Evolutionary conservation across 2,113 vertebrate species (phyloP).

Genomic region (Dunckerocampus dactyliophorus): DNA sequence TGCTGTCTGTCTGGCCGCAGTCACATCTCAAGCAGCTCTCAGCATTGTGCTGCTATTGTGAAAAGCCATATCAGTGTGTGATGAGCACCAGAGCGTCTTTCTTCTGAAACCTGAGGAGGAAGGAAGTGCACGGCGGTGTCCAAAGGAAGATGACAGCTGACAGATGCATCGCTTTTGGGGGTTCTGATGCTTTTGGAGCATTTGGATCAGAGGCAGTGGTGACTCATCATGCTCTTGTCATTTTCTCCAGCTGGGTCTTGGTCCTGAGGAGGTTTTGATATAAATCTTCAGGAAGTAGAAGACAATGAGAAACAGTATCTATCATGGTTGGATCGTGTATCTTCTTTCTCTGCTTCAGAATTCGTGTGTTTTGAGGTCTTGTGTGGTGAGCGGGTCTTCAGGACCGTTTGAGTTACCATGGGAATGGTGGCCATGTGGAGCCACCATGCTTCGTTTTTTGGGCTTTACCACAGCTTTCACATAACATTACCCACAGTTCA

Average conservation of each 20-base stretch:
- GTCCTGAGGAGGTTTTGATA: conserved; percentile 18
- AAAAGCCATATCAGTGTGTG: conserved; percentile 49
- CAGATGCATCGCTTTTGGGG: conserved; percentile 51
- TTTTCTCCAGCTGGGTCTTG: conserved; percentile 40
- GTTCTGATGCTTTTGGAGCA: conserved; percentile 38
- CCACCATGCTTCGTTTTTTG: conserved; percentile 43
- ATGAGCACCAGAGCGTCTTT: conserved; percentile 55
- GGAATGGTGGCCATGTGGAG: conserved; percentile 33
- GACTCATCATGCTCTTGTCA: conserved; percentile 44
- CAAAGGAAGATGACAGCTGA: conserved; percentile 57
- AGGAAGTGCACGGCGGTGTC: conserved; percentile 41
- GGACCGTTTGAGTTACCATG: conserved; percentile 51
- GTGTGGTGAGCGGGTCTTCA: conserved; percentile 28
- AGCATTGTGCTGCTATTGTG: conserved; percentile 36
- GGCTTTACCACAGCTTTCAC: conserved; percentile 39
- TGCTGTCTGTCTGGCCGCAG: conserved; percentile 34
- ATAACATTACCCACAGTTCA: conserved; percentile 66
- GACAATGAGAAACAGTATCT: background rate
- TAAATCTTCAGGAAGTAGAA: conserved; percentile 3
- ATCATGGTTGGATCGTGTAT: conserved; percentile 25
- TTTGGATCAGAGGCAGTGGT: conserved; percentile 26
- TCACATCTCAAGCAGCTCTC: conserved; percentile 43
- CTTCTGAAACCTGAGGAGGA: conserved; percentile 56
- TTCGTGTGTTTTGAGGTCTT: conserved; percentile 15
- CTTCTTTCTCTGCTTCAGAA: conserved; percentile 25